Evolutionary conservation across 2,797 vertebrate genomes (phyloP), one percentile per base, ranked within the genome.

Genomic region (Lates japonicus): DNA sequence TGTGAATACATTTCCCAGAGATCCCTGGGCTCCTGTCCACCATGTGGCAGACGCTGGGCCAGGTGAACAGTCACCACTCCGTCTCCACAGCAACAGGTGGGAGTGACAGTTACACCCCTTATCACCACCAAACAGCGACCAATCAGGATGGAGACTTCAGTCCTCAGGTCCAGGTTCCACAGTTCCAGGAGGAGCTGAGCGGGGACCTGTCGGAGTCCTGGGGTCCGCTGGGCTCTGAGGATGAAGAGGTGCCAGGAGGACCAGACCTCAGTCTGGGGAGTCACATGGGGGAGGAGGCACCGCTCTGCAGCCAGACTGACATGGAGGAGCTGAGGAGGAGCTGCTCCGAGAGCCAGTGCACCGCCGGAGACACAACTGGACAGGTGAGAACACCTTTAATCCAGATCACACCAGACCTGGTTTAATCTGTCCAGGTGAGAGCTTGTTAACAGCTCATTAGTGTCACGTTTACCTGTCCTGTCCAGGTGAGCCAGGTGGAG

Each of bases 21-120:
- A 93, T 91, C 74, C 92, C 87, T 0, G 87, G 87, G 16, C 87
- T 94, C 42, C 84, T 94, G 54, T 91, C 90, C n/a, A 88, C 88
- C 61, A 91, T 94, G 94, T 93, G 90, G 86, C 89, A 92, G 62
- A 91, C 83, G 0, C 20, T 93, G 70, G 88, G 88, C 17, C 87
- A 90, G 68, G 61, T 66, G 60, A 87, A 84, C 73, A 39, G 71
- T 20, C 72, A 81, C 29, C 74, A 54, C 42, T 54, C 82, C 0
- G 44, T 84, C 46, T 78, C 86, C 73, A 49, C 11, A 5, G 52
- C 79, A 46, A 76, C 76, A 8, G 77, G 25, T 3, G 76, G 51
- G 31, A 80, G 16, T 0, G 55, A 72, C 46, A 58, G 69, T 33
- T 91, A 79, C 3, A 13, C 44, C 2, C 16, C 35, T 0, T 81